A percentile compares a stretch with the other conserved stretches of the same genome.
These are phyloP conservation scores for Bedellia somnulentella DNA, from an alignment of 2,888 invertebrate genomes.

Conservation along the genomic window DNA sequence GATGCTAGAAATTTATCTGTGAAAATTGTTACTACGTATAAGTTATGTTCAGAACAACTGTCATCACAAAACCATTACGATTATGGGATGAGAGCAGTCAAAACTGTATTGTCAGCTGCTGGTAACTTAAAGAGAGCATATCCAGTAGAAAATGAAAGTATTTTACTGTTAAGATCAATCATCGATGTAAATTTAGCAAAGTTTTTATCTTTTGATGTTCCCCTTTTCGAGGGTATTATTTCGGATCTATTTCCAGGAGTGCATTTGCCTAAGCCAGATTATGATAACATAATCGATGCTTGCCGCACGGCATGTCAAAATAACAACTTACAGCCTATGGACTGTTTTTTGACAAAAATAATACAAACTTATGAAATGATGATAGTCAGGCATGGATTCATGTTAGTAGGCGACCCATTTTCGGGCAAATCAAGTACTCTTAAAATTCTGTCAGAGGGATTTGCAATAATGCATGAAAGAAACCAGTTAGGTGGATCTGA, in stretches of 20 bases:
- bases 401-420: constrained; percentile 84
- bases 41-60: constrained; percentile 81
- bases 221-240: constrained; percentile 84
- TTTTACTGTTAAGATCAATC: constrained; percentile 79
- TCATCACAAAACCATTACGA: constrained; percentile 87
- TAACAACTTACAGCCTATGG: constrained; percentile 73
- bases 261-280: constrained; percentile 71
- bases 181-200: constrained; percentile 92
- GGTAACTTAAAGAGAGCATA: constrained; percentile 79
- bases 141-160: constrained; percentile 77
- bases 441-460: constrained; percentile 73
- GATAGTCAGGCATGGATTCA: constrained; percentile 90
- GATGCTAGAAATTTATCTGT: constrained; percentile 74
- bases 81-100: constrained; percentile 89
- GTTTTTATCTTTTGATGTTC: constrained; percentile 87
- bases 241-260: constrained; percentile 89
- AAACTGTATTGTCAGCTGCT: constrained; percentile 81
- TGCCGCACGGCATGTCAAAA: constrained; percentile 64
- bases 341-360: constrained; percentile 79
- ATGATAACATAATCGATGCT: constrained; percentile 68
- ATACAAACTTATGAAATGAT: constrained; percentile 94
- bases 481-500: constrained; percentile 54
- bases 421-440: constrained; percentile 82
- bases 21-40: constrained; percentile 82
- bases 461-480: constrained; percentile 69